Base-by-base conservation (phyloP, 2,113 vertebrate species). In the Semnornis frantzii region DNA sequence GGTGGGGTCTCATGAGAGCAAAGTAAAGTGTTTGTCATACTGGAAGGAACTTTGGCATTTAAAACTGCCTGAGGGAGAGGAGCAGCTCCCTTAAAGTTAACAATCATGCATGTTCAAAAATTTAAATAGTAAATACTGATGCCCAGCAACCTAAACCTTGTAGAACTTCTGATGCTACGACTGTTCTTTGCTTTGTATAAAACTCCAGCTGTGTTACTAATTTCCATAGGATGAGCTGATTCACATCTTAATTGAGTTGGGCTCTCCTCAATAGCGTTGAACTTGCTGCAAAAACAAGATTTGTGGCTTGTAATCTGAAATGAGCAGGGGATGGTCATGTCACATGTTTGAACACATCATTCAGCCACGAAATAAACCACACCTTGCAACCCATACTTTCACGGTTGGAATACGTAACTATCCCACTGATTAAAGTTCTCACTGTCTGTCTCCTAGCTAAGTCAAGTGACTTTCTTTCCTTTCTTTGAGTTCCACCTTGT, bases 401-500 rank as follows among this genome's bases (percentile, higher is more conserved):
- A 59, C 37, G 68, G 9, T 18, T 80, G 57, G 46, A 57, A 82
- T 18, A 8, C 28, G 14, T 27, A 55, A 63, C 12, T 58, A 59
- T 62, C 46, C n/a, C 30, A 59, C 48, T 64, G 55, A 52, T 8
- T 65, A 19, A 89, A 83, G n/a, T 52, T 85, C 44, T 78, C 62
- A 70, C 20, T 81, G 77, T 63, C 50, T 78, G 19, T 84, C 72
- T 65, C 13, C 2, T 52, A 85, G 44, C 15, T 72, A 75, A 92
- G 59, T 63, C 91, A 91, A 63, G 30, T 83, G 93, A 90, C 87
- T 72, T 81, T 46, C 27, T 54, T 93, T 78, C 76, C 58, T 78
- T 71, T 64, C 37, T 71, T 39, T 60, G 54, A 90, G 82, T 83
- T 91, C 69, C 58, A 85, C 37, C 58, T 77, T 34, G 44, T 72